These are phyloP conservation scores for Lacanobia wlatinum DNA, from an alignment of 2,888 invertebrate genomes.

Conservation along the genomic window DNA sequence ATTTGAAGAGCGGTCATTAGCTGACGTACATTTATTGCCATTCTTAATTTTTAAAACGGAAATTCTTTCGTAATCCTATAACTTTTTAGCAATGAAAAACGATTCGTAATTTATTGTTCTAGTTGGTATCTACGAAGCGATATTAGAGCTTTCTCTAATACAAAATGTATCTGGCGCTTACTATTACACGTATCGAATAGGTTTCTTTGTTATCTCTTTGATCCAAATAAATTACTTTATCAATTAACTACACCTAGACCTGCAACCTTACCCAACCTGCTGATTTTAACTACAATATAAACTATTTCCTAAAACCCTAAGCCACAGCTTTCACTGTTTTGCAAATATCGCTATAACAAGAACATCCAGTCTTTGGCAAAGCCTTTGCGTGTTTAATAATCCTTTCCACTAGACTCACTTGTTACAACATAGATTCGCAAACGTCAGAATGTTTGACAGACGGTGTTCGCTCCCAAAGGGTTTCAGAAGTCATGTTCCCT, in stretches of 20 bases:
- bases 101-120: no score
- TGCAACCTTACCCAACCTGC: background rate
- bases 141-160: no score
- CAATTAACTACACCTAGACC: background rate
- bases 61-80: no score
- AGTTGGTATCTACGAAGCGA: no score
- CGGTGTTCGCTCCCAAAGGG: conserved; percentile 33
- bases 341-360: conserved; percentile 15
- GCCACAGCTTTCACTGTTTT: conserved; percentile 17
- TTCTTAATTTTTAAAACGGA: no score
- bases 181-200: no score
- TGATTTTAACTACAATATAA: background rate
- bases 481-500: conserved; percentile 32
- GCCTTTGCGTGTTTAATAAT: conserved; percentile 34
- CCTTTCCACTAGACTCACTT: conserved; percentile 24
- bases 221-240: background rate
- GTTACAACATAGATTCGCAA: conserved; percentile 31
- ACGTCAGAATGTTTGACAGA: conserved; percentile 56
- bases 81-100: no score
- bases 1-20: no score
- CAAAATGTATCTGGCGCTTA: no score
- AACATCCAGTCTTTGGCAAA: conserved; percentile 4
- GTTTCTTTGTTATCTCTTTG: no score
- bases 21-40: no score
- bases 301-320: background rate